Base-by-base conservation (phyloP, 2,888 invertebrate species). In the Theretra japonica region DNA sequence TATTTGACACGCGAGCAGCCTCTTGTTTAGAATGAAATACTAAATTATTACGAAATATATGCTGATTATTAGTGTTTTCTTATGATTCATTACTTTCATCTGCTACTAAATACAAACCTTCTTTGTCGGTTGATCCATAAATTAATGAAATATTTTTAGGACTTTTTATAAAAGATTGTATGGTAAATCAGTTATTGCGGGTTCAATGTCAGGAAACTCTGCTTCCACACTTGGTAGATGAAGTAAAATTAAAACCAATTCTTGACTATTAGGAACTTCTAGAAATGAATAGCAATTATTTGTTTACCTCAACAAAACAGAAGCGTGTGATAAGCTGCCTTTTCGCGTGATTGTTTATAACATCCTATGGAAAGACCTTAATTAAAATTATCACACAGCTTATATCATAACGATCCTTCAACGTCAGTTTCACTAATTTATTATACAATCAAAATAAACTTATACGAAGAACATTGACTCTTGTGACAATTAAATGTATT, bases 211-310 rank as follows among this genome's bases (percentile, higher is more conserved):
- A 19, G 84, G 80, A 53, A 93, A 83, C 2, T 77, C 48, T 73
- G 86, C 86, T 77, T 94, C 94, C 6, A 94, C 80, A 77, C 94
- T 93, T 0, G 94, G 94, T 56, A 91, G 77, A 75, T 91, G 84
- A 23, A 93, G 71, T 19, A 94, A 75, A 69, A 89, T 86, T 2
- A 91, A 91, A 72, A 92, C 92, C 74, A 90, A 88, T 74, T 86
- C 91, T 80, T 87, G 84, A 11, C 86, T 87, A 1, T 90, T 78
- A 2, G 86, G 87, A 74, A 90, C 93, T 88, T 83, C 2, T 85
- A 85, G 70, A 92, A 87, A 78, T 92, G 85, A 57, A 2, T 41
- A 11, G 11, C 11, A n/a, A 0, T 15, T 41, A 41, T 41, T 41
- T 41, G 2, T 41, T 41, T 41, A 41, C 11, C 11, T 11, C 41